Percentiles rank a stretch among this genome's conserved stretches.
These are phyloP conservation scores for Trimorus sp. DNA, from an alignment of 2,888 invertebrate genomes.

Conservation along the genomic window DNA sequence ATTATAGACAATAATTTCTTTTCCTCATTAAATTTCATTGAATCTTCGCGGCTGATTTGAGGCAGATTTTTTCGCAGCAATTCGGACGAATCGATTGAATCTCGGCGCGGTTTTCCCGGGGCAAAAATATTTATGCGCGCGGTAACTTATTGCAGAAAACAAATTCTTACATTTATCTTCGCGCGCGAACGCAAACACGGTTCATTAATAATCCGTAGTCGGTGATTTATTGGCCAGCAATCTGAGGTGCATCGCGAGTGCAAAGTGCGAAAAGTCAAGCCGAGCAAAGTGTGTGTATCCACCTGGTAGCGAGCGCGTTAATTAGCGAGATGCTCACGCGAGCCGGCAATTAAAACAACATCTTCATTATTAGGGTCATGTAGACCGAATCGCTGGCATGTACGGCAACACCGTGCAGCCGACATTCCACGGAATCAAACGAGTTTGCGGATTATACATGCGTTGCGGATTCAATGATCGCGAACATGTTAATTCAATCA, in stretches of 20 bases:
- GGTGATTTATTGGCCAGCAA: conserved; percentile 67
- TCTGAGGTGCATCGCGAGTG: conserved; percentile 63
- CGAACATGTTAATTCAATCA: conserved; percentile 63
- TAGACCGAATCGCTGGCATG: conserved; percentile 68
- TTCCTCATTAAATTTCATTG: no score
- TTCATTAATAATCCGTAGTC: conserved; percentile 67
- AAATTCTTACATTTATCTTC: conserved; percentile 49
- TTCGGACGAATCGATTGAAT: conserved; percentile 22
- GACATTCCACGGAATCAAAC: conserved; percentile 59
- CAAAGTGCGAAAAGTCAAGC: conserved; percentile 71
- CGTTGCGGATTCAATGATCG: conserved; percentile 49
- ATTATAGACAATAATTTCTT: no score
- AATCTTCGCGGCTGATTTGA: conserved; percentile 3
- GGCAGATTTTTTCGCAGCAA: not conserved
- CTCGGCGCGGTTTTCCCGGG: not conserved
- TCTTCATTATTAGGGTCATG: conserved; percentile 81
- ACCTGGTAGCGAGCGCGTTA: conserved; percentile 79
- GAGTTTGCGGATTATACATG: conserved; percentile 63
- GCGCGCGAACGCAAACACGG: conserved; percentile 42
- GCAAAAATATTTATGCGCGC: conserved; percentile 19
- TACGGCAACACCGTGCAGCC: conserved; percentile 46
- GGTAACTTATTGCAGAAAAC: conserved; percentile 48
- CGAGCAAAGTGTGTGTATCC: conserved; percentile 72
- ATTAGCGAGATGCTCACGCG: conserved; percentile 81
- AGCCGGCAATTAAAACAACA: conserved; percentile 81